These are phyloP conservation scores for Cyanocitta stelleri DNA, from an alignment of 2,113 vertebrate genomes.

Conservation along the genomic window DNA sequence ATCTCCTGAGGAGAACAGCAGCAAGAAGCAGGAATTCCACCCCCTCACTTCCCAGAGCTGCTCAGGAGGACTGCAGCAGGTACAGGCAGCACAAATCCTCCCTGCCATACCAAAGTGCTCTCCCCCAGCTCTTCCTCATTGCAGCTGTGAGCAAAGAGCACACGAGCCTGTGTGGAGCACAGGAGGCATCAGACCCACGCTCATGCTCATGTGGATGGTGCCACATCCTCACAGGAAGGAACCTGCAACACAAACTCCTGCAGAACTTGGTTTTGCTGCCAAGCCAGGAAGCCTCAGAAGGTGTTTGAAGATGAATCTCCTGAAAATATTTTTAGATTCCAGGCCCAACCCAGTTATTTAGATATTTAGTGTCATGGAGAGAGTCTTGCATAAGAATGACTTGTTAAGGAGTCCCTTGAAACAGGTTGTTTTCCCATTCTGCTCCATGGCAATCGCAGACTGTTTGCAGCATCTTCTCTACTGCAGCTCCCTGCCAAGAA, in stretches of 20 bases:
- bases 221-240: neutral
- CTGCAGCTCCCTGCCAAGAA: neutral
- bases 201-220: neutral
- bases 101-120: neutral
- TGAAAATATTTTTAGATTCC: neutral
- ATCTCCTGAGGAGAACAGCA: neutral
- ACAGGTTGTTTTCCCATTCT: neutral
- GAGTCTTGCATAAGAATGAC: neutral
- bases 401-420: neutral
- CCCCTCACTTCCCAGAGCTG: neutral
- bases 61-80: rapidly evolving
- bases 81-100: neutral
- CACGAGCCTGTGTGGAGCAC: rapidly evolving
- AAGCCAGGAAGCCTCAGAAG: neutral
- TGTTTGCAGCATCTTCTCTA: neutral
- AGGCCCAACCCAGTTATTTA: neutral
- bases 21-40: neutral
- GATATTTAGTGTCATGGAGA: neutral
- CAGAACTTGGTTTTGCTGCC: neutral
- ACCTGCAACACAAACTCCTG: neutral
- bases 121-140: neutral
- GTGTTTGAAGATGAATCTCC: neutral
- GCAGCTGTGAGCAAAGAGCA: neutral
- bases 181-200: neutral
- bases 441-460: neutral